phyloP scores from a whole-genome alignment of 2,888 invertebrate genomes.

The Andrena chrysosceles region DNA sequence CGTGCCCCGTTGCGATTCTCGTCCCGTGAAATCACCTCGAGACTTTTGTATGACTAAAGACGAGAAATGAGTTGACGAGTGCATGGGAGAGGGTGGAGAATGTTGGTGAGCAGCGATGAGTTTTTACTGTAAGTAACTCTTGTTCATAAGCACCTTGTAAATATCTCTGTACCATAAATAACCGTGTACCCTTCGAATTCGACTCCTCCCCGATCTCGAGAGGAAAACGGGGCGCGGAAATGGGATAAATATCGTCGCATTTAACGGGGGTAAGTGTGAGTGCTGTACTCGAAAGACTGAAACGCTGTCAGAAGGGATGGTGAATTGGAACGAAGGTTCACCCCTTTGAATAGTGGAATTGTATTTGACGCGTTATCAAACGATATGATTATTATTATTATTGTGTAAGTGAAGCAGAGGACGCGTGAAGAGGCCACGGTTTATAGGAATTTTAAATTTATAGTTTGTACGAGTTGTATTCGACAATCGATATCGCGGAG shows the following conservation, averaged over 20 bases:
- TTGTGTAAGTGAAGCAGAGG: neutral
- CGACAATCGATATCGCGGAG: conserved; percentile 59
- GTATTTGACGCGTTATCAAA: conserved; percentile 35
- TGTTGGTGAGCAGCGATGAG: conserved; percentile 22
- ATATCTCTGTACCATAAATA: conserved; percentile 77
- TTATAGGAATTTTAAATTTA: conserved; percentile 47
- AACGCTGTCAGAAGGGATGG: no score
- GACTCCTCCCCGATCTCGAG: conserved; percentile 60
- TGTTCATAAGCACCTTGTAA: conserved; percentile 72
- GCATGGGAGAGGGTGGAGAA: conserved; percentile 5
- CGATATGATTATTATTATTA: conserved; percentile 35
- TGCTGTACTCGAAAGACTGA: no score
- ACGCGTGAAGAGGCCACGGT: neutral
- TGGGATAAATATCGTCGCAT: neutral
- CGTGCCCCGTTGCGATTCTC: neutral
- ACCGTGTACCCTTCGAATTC: conserved; percentile 59
- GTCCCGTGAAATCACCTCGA: conserved; percentile 23
- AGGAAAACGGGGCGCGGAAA: neutral
- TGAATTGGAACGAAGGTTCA: neutral
- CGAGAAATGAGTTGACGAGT: conserved; percentile 2
- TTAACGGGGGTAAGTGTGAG: neutral
- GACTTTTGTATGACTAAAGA: conserved; percentile 38
- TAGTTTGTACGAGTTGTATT: conserved; percentile 33
- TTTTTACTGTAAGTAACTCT: conserved; percentile 61
- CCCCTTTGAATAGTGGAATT: conserved; percentile 11